These are phyloP conservation scores for Ascaphus truei DNA, from an alignment of 2,113 vertebrate genomes.

Conservation along the genomic window DNA sequence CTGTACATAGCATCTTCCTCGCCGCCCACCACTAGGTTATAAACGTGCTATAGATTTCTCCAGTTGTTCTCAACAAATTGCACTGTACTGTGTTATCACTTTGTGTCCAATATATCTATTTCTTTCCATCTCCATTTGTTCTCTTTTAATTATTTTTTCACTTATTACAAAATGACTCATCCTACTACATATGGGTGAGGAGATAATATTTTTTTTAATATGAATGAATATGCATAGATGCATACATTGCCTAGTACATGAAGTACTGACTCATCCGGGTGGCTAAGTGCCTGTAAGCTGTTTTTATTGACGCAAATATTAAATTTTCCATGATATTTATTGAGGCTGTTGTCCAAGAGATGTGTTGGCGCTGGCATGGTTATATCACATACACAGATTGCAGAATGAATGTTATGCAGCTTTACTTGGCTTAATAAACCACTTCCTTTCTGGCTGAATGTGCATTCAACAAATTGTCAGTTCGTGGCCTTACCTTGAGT, in stretches of 20 bases:
- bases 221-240: conserved; percentile 13
- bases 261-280: not conserved
- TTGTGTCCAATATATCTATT: conserved; percentile 12
- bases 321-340: not conserved
- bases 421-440: no score
- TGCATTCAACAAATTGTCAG: no score
- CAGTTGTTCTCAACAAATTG: conserved; percentile 12
- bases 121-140: conserved; percentile 15
- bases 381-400: not conserved
- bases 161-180: conserved; percentile 5
- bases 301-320: not conserved
- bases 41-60: not conserved
- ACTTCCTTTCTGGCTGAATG: no score
- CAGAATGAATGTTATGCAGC: not conserved
- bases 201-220: not conserved
- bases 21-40: conserved; percentile 10
- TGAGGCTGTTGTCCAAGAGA: not conserved
- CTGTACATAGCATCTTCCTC: not conserved
- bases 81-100: conserved; percentile 1
- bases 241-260: not conserved
- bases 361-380: not conserved
- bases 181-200: conserved; percentile 4
- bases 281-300: not conserved
- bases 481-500: no score
- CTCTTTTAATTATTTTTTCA: not conserved